Evolutionary conservation across 2,888 invertebrate species (phyloP).

Genomic region (Dascillus cervinus): DNA sequence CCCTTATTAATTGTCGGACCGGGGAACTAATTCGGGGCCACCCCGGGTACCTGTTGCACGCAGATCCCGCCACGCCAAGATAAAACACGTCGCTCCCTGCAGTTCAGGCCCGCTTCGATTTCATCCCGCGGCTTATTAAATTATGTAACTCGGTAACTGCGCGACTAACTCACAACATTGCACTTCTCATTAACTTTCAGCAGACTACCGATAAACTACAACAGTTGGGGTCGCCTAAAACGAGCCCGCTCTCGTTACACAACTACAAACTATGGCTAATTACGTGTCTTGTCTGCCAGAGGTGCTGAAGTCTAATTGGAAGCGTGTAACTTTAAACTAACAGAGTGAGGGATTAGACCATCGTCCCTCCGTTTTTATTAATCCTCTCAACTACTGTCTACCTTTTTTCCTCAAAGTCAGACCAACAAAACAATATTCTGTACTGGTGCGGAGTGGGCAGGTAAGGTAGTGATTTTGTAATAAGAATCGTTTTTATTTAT

Average conservation of each 20-base stretch:
- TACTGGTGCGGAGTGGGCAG: too few species aligned
- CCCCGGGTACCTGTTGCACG: constrained; percentile 20
- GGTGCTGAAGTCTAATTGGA: constrained; percentile 18
- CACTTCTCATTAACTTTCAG: constrained; percentile 9
- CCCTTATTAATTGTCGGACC: constrained; percentile 14
- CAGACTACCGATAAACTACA: constrained; percentile 10
- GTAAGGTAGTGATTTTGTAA: too few species aligned
- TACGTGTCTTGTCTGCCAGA: constrained; percentile 18
- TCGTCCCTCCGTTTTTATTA: constrained; percentile 14
- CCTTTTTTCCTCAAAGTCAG: too few species aligned
- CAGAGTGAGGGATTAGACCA: constrained; percentile 15
- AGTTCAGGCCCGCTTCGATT: constrained; percentile 17
- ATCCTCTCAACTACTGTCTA: too few species aligned
- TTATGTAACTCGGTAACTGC: constrained; percentile 8
- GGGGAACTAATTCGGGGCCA: constrained; percentile 13
- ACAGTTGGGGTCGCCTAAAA: constrained; percentile 9
- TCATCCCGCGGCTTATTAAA: constrained; percentile 16
- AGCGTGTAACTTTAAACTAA: constrained; percentile 16
- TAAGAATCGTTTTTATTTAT: too few species aligned
- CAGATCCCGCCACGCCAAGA: constrained; percentile 16
- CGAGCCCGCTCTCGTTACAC: constrained; percentile 15
- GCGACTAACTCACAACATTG: constrained; percentile 6
- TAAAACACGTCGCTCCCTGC: constrained; percentile 17
- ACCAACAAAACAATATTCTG: too few species aligned
- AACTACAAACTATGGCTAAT: constrained; percentile 19